Conservation (phyloP, 2,113 vertebrate species). For the Megaptera novaeangliae region DNA sequence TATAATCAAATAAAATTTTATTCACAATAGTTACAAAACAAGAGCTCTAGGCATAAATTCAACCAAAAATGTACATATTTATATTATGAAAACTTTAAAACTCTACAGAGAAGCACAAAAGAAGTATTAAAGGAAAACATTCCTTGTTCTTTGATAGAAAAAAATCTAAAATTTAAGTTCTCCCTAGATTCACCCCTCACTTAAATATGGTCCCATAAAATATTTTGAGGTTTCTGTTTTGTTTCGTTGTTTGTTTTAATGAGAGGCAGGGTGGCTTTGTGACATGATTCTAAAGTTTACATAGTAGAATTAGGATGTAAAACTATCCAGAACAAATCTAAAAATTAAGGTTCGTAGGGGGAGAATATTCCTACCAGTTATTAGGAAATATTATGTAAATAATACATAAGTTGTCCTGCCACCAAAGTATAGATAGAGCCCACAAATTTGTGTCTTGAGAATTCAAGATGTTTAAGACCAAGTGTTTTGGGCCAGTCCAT, state of each 20-base stretch:
- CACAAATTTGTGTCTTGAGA: background rate
- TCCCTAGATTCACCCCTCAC: background rate
- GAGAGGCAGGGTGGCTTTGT: background rate
- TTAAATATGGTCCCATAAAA: background rate
- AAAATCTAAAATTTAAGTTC: conserved; percentile 17
- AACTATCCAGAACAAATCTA: background rate
- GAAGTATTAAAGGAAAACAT: background rate
- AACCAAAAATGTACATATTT: background rate
- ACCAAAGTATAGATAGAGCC: background rate
- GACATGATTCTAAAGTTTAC: background rate
- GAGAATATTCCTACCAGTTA: background rate
- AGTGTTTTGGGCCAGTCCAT: background rate
- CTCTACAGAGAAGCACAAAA: background rate
- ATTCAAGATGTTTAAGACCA: background rate
- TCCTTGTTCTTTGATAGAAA: background rate
- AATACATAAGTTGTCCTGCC: background rate
- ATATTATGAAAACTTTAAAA: background rate
- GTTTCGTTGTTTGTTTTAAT: background rate
- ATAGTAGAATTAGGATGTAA: background rate
- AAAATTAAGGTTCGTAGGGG: background rate
- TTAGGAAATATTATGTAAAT: background rate
- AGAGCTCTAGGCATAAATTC: background rate
- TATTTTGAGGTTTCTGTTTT: background rate
- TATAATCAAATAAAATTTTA: background rate
- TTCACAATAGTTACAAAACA: background rate